Base-by-base conservation (phyloP, 2,888 invertebrate genomes). In the Orgyia antiqua region DNA sequence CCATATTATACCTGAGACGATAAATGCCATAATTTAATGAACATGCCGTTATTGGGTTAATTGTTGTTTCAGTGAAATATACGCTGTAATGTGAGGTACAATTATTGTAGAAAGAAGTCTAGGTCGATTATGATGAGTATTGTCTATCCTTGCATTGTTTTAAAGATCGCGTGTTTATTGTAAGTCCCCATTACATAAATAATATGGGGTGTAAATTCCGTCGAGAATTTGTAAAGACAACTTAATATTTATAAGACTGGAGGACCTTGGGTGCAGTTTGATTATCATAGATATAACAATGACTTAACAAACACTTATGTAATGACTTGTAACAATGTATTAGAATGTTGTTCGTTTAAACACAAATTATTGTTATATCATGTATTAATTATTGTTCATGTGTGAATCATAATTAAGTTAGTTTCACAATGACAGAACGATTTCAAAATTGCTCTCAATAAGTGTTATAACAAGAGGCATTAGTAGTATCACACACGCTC, bases 131-230 rank as follows among this genome's bases (percentile, higher is more conserved):
- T 59, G 68, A 62, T 59, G 58, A 56, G 55, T 54, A 54, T 42
- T 48, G 45, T 11, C 58, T 73, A 78, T 83, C 86, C 86, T 86
- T 84, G 86, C 86, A 84, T 86, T 86, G 86, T 84, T 76, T 58
- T 62, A 46, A 59, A 55, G 61, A 79, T 84, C 76, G 84, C 84
- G 84, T 86, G 86, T 68, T 60, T 70, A 76, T 61, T 76, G 63
- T 73, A 71, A 77, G 83, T 80, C 83, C 86, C 66, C 82, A 67
- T 69, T 86, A 69, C 84, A 86, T 84, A 84, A 82, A 69, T 77
- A 80, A 69, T 75, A 65, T 68, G 65, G 77, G 78, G 74, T 75
- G 73, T 66, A 61, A 64, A 64, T 66, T 66, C 64, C 48, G 47
- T 44, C 45, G 54, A 58, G 50, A 64, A 55, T 59, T 67, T 56